Conservation (phyloP, 92 coral and sea anemone genomes). For the Plumapathes pennacea region DNA sequence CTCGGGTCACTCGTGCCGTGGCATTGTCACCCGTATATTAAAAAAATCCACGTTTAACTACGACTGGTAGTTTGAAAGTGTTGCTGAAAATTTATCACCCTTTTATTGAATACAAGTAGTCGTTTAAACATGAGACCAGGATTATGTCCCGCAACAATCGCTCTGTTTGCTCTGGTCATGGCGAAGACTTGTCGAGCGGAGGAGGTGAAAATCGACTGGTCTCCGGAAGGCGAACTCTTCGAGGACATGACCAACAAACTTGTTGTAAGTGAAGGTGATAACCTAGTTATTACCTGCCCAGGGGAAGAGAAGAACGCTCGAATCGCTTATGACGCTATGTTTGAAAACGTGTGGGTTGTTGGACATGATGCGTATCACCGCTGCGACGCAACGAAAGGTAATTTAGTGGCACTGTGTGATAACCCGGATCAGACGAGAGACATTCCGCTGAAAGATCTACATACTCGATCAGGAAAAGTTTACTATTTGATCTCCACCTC, state of each 20-base stretch:
- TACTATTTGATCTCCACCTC: slow-evolving; percentile 54
- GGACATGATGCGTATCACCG: slow-evolving; percentile 15
- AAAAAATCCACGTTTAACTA: no score
- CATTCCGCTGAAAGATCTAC: slow-evolving; percentile 14
- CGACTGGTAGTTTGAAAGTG: no score
- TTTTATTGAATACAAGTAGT: no score
- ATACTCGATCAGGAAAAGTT: slow-evolving; percentile 30
- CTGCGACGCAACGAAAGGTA: slow-evolving; percentile 55
- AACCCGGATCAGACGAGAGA: slow-evolving; percentile 27
- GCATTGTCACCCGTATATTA: no score
- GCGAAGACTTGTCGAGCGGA: no score
- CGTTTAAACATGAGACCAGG: no score
- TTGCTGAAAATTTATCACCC: no score
- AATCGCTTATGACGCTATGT: slow-evolving; percentile 31
- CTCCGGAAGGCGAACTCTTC: slow-evolving; percentile 21
- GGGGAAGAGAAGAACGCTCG: neutral
- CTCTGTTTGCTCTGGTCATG: no score
- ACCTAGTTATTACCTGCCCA: slow-evolving; percentile 12
- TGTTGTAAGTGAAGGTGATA: slow-evolving; percentile 12
- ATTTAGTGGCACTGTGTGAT: slow-evolving; percentile 34
- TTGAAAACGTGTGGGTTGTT: slow-evolving; percentile 57
- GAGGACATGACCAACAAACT: slow-evolving; percentile 5
- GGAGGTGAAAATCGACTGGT: slow-evolving; percentile 4
- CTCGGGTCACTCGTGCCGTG: no score
- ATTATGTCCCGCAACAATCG: no score